Base-by-base conservation (phyloP, 1,140 invertebrate genomes). In the Drepana arcuata region DNA sequence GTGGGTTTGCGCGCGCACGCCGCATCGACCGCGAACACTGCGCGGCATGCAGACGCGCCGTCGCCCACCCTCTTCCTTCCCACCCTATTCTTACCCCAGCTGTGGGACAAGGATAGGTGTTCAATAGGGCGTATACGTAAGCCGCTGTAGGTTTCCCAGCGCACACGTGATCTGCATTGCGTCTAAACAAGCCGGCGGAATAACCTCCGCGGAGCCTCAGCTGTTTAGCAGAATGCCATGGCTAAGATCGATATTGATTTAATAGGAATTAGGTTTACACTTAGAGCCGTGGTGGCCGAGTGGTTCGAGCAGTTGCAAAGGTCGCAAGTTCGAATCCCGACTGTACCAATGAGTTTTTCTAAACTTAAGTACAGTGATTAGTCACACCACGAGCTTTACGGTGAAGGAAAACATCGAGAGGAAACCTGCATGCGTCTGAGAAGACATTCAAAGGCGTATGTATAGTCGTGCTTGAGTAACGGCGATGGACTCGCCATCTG, bases 91-190 rank as follows among this genome's bases (percentile, higher is more conserved):
- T 24, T 39, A 35, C 26, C 0, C 15, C 34, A 7, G 2, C 1
- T 6, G 49, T 59, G 6, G 38, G 43, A 41, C 60, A 71, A 7
- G 45, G 52, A 2, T 7, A 18, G 34, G 27, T 25, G 36, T 36
- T 16, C 25, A 18, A 34, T 51, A 60, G 71, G 71, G 71, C 71
- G 71, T 70, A 44, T 53, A 58, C 63, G 48, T 51, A 53, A 47
- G 49, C 58, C 58, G 49, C 36, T 54, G 53, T 55, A 49, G 58
- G 54, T 44, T 54, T 62, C 41, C 42, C 62, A 55, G 62, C 64
- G 70, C 69, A 77, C 77, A 78, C 72, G 73, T 77, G 70, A 77
- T 75, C 77, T 81, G 77, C 77, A 81, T 77, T 81, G 77, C 77
- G 77, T 74, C 77, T 75, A 74, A 74, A 73, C 72, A 75, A 62